A percentile compares a stretch with the other conserved stretches of the same genome.
phyloP scores from a whole-genome alignment of 2,888 invertebrate species.

The Drosophila phalerata region DNA sequence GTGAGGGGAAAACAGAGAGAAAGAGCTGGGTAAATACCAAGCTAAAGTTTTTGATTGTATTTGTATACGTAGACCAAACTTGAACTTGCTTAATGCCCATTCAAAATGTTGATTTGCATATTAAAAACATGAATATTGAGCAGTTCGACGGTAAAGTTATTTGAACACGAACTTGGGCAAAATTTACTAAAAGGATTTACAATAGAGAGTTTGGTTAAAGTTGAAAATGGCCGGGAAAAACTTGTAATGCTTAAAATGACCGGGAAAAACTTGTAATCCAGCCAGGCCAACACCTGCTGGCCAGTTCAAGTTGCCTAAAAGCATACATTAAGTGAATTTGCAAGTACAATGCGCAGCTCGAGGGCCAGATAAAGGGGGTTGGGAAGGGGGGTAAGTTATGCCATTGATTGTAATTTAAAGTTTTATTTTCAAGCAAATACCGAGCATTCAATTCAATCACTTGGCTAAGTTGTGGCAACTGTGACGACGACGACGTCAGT shows the following conservation, averaged over 20 bases:
- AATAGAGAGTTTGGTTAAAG: conserved; percentile 9
- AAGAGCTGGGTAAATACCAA: conserved; percentile 2
- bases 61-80: conserved; percentile 20
- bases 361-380: neutral
- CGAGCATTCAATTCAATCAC: conserved; percentile 71
- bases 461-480: conserved; percentile 43
- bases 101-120: conserved; percentile 70
- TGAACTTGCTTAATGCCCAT: conserved; percentile 33
- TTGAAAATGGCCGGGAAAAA: neutral
- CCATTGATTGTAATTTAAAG: conserved; percentile 64
- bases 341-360: conserved; percentile 58
- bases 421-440: conserved; percentile 45
- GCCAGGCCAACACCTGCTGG: conserved; percentile 30
- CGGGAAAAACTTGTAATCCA: conserved; percentile 24
- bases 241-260: conserved; percentile 42
- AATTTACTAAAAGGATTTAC: conserved; percentile 14
- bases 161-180: conserved; percentile 26
- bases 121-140: conserved; percentile 77
- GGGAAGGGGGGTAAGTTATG: neutral
- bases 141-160: conserved; percentile 44
- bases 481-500: conserved; percentile 24
- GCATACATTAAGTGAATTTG: conserved; percentile 57
- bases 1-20: neutral
- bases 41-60: conserved; percentile 40
- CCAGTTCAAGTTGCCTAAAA: conserved; percentile 25